Conservation (phyloP, 2,113 vertebrate species). For the Neotoma lepida region DNA sequence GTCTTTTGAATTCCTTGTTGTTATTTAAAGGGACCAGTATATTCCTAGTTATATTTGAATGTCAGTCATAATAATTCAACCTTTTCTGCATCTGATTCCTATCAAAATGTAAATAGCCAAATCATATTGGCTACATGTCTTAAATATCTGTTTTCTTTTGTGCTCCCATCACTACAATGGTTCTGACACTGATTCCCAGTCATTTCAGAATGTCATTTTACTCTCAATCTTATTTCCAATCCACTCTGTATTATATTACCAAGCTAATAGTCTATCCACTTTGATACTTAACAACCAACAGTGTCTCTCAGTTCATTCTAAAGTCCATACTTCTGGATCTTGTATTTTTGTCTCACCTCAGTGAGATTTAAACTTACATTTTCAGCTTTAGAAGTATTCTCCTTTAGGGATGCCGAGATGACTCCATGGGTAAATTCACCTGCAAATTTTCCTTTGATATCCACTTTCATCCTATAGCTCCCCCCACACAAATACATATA, state of each 20-base stretch:
- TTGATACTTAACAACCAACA: neutral
- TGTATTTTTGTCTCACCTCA: neutral
- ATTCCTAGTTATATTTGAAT: slow-evolving; percentile 1
- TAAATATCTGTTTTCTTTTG: neutral
- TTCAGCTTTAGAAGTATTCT: neutral
- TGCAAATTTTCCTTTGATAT: neutral
- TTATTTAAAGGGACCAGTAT: neutral
- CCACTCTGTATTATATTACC: neutral
- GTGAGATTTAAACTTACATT: neutral
- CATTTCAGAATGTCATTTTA: neutral
- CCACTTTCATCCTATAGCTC: neutral
- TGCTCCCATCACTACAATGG: neutral
- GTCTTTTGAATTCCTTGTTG: neutral
- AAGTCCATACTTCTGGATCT: neutral
- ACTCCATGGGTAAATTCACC: neutral
- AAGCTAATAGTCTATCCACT: neutral
- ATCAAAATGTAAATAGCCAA: neutral
- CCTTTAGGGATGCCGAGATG: neutral
- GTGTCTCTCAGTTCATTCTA: neutral
- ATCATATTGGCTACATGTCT: neutral
- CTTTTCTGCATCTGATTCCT: neutral
- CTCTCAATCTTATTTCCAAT: neutral
- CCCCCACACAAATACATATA: neutral
- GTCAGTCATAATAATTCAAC: neutral
- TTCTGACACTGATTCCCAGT: neutral